phyloP scores from a whole-genome alignment of 2,888 invertebrate species.

The Lypha dubia region DNA sequence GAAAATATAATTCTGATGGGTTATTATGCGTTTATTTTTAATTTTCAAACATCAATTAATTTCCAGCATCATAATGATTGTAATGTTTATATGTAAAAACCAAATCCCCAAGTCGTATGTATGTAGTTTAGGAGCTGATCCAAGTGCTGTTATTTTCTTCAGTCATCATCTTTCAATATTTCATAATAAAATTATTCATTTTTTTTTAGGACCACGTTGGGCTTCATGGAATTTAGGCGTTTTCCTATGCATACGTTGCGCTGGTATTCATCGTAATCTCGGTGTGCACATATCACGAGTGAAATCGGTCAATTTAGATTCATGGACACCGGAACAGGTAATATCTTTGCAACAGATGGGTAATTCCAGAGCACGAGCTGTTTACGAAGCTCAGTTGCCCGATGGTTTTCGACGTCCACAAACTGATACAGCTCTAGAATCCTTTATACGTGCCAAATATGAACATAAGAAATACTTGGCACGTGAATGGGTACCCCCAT shows the following conservation, averaged over 20 bases:
- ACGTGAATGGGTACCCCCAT: constrained; percentile 97
- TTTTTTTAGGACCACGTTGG: constrained; percentile 95
- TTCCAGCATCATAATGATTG: too few relatives aligned
- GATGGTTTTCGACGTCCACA: constrained; percentile 98
- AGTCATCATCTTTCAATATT: background rate
- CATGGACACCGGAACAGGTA: constrained; percentile 99
- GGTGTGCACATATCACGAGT: constrained; percentile 99
- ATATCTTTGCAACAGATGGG: constrained; percentile 98
- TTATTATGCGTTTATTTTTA: too few relatives aligned
- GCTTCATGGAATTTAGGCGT: constrained; percentile 99
- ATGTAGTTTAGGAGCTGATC: too few relatives aligned
- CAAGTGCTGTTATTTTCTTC: too few relatives aligned
- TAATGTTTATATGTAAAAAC: too few relatives aligned
- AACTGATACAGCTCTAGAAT: constrained; percentile 95
- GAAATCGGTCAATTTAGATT: constrained; percentile 98
- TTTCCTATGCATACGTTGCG: constrained; percentile 99
- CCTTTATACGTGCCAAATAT: constrained; percentile 98
- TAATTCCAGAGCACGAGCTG: constrained; percentile 97
- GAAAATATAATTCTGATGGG: too few relatives aligned
- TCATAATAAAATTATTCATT: background rate
- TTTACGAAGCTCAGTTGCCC: constrained; percentile 98
- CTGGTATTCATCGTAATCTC: constrained; percentile 98
- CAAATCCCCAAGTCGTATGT: too few relatives aligned
- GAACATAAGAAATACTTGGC: constrained; percentile 99
- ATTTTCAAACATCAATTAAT: too few relatives aligned